Evolutionary conservation across 2,113 vertebrate species (phyloP), one percentile per base, ranked within the genome.

Genomic region (Dasypus novemcinctus): DNA sequence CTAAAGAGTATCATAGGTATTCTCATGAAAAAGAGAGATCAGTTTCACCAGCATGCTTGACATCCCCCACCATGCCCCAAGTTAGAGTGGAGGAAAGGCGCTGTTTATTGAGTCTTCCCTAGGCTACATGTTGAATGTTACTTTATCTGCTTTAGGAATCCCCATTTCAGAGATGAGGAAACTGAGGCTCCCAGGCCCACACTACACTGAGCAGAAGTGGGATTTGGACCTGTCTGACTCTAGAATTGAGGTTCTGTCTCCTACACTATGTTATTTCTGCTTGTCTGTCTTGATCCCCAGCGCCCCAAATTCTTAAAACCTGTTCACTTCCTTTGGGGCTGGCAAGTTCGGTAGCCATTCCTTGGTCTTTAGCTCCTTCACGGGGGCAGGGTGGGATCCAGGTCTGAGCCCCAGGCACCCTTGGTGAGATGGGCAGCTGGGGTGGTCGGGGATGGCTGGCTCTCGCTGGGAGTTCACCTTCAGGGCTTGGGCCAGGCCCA

Each of bases 1-100:
- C 54, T 57, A 49, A 90, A 84, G 91, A 75, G 79, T 7, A 41
- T 82, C 63, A 69, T 86, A 75, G 74, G 57, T 49, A 84, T 72
- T 63, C 68, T 72, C 46, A n/a, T 81, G 69, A 91, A 82, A 74
- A 31, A 31, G 14, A 76, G 66, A 82, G 84, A 75, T 69, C 3
- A 59, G 69, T 90, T 69, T 93, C 23, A 80, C 57, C 78, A 38
- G n/a, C 59, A 54, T 61, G 68, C 12, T 23, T 11, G 5, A 13
- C 17, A 46, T 46, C 52, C n/a, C 88, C 54, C 31, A 25, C 81
- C 43, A 38, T 68, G 31, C 63, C 75, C 38, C 27, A 1, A 72
- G 84, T 46, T 23, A 33, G 29, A 80, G 9, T 64, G 27, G 49
- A 21, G 72, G 59, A 64, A 87, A 33, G 21, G 20, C 71, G 18